These are phyloP conservation scores for Rhopilema esculentum DNA, from an alignment of 30 jellyfish, hydroid and myxozoan species.

Conservation along the genomic window DNA sequence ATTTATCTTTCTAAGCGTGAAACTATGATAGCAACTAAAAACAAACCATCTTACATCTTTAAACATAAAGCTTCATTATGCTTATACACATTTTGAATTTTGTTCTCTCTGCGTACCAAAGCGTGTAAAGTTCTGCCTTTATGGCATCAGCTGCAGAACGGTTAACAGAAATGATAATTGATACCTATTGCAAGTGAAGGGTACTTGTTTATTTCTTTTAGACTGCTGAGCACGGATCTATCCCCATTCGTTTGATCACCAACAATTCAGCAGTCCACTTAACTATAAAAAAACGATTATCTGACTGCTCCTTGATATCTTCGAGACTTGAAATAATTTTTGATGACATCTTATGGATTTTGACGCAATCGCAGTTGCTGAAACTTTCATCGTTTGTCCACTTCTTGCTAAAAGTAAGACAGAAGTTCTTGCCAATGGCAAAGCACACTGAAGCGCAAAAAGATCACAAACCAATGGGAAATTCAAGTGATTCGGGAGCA, in stretches of 20 bases:
- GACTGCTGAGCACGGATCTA: constrained; percentile 77
- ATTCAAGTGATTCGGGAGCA: not conserved
- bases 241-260: constrained; percentile 96
- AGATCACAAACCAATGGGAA: constrained; percentile 41
- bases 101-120: too few species aligned
- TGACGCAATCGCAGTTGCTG: constrained; percentile 92
- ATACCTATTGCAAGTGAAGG: too few species aligned
- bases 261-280: constrained; percentile 86
- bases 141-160: too few species aligned
- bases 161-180: not conserved
- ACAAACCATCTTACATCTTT: too few species aligned
- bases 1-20: too few species aligned
- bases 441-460: constrained; percentile 65
- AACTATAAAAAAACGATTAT: constrained; percentile 83
- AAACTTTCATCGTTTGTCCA: constrained; percentile 91
- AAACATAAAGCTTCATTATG: too few species aligned
- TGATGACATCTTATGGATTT: constrained; percentile 93
- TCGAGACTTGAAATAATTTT: constrained; percentile 86
- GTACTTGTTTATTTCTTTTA: constrained; percentile 22
- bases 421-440: constrained; percentile 85
- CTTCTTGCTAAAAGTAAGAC: constrained; percentile 75
- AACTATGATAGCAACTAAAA: too few species aligned
- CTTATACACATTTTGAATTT: too few species aligned
- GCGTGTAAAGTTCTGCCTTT: too few species aligned
- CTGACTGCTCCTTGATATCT: constrained; percentile 87